phyloP scores from a whole-genome alignment of 2,888 invertebrate genomes.

The Bedellia somnulentella region DNA sequence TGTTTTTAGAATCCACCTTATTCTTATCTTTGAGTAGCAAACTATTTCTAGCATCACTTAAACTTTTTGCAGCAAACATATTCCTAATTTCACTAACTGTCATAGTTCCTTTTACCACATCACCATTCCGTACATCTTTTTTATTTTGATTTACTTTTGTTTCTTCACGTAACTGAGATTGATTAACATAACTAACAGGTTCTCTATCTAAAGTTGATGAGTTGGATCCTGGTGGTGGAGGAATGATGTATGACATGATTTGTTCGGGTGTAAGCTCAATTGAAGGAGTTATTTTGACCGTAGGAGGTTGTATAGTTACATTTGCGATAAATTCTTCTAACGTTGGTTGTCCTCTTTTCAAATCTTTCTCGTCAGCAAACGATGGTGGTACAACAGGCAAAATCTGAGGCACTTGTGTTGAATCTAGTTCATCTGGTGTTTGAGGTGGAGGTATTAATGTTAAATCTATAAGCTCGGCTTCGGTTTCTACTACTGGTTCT shows the following conservation, averaged over 20 bases:
- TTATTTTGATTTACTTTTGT: constrained; percentile 21
- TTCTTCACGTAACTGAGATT: constrained; percentile 31
- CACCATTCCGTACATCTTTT: constrained; percentile 34
- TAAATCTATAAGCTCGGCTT: constrained; percentile 88
- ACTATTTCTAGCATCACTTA: constrained; percentile 56
- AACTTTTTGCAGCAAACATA: constrained; percentile 49
- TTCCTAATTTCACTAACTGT: constrained; percentile 58
- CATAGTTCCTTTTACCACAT: constrained; percentile 59
- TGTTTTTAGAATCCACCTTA: constrained; percentile 36
- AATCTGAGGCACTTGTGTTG: constrained; percentile 66
- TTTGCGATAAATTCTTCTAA: constrained; percentile 83
- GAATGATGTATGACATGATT: constrained; percentile 83
- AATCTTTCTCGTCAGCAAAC: constrained; percentile 67
- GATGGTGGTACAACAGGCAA: constrained; percentile 74
- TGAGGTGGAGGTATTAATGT: constrained; percentile 85
- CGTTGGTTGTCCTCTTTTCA: constrained; percentile 23
- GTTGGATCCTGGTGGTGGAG: constrained; percentile 70
- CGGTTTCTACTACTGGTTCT: constrained; percentile 48
- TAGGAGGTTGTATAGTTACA: constrained; percentile 80
- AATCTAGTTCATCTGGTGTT: constrained; percentile 79
- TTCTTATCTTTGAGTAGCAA: constrained; percentile 46
- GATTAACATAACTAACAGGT: constrained; percentile 36
- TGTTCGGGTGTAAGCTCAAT: constrained; percentile 80
- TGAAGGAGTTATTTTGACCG: constrained; percentile 71
- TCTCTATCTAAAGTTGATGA: constrained; percentile 48